Percentiles rank a stretch among this genome's conserved stretches.
Evolutionary conservation across 92 coral and sea anemone species (phyloP).

Genomic region (Heteractis magnifica): DNA sequence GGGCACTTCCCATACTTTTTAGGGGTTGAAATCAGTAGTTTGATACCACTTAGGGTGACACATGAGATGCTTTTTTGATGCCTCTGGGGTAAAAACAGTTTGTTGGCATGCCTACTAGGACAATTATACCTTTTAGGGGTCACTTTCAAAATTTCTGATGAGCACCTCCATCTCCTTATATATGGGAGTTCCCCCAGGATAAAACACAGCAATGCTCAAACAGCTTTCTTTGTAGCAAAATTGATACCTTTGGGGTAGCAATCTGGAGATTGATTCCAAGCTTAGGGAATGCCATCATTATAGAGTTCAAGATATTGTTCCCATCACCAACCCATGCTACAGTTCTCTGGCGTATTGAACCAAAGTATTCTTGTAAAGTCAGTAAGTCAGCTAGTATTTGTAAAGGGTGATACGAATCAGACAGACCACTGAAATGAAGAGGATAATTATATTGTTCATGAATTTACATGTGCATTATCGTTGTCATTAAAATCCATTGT

Average conservation of each 20-base stretch:
- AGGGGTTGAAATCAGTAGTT: no score
- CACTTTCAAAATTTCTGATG: no score
- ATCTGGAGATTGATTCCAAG: conserved; percentile 84
- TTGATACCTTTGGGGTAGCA: conserved; percentile 91
- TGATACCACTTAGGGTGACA: no score
- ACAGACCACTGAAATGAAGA: conserved; percentile 74
- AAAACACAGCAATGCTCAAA: no score
- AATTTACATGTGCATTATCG: neutral
- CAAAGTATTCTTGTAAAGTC: conserved; percentile 92
- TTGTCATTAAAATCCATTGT: neutral
- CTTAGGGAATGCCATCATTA: conserved; percentile 94
- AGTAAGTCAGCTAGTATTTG: conserved; percentile 86
- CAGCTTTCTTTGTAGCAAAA: neutral
- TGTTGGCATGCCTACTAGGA: no score
- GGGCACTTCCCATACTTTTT: no score
- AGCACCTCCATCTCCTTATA: no score
- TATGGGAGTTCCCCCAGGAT: no score
- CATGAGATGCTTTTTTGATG: no score
- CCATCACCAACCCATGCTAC: conserved; percentile 97
- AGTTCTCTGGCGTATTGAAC: conserved; percentile 64
- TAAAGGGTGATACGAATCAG: conserved; percentile 89
- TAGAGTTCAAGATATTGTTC: conserved; percentile 79
- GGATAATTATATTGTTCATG: neutral
- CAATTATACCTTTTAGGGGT: no score
- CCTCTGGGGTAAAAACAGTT: no score